Percentiles rank a stretch among this genome's conserved stretches.
Evolutionary conservation across 2,888 invertebrate genomes (phyloP).

Genomic region (Epirrhoe tristata): DNA sequence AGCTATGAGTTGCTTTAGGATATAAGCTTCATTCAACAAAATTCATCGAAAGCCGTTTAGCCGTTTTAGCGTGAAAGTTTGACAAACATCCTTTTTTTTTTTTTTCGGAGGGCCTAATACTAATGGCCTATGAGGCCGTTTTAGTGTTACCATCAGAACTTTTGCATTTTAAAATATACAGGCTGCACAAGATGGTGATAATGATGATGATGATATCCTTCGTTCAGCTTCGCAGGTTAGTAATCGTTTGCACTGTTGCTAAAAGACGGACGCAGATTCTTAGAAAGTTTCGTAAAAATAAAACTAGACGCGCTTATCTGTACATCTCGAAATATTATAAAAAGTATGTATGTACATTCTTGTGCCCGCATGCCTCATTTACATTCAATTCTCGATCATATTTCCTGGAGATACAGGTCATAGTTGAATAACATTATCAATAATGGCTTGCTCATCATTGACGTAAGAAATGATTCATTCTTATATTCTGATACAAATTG

Average conservation of each 20-base stretch:
- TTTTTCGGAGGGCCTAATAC: too few species aligned
- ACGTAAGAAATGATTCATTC: slow-evolving; percentile 79
- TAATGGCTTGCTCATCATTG: slow-evolving; percentile 59
- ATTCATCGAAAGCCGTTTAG: too few species aligned
- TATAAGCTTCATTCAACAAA: too few species aligned
- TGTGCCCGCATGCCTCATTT: slow-evolving; percentile 42
- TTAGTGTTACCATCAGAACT: too few species aligned
- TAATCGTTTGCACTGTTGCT: too few species aligned
- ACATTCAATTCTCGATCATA: slow-evolving; percentile 58
- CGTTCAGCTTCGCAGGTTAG: too few species aligned
- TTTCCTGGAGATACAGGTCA: slow-evolving; percentile 57
- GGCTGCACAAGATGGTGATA: too few species aligned
- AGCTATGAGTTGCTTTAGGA: too few species aligned
- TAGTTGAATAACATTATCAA: slow-evolving; percentile 47
- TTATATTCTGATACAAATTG: slow-evolving; percentile 73
- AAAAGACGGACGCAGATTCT: background rate
- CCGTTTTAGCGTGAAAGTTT: too few species aligned
- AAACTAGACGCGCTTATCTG: slow-evolving; percentile 73
- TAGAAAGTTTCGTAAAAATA: slow-evolving; percentile 55
- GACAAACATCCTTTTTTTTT: too few species aligned
- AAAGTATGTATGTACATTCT: slow-evolving; percentile 63
- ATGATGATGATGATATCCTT: too few species aligned
- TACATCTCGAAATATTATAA: slow-evolving; percentile 77
- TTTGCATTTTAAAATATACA: too few species aligned
- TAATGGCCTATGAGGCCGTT: background rate